Evolutionary conservation across 2,888 invertebrate genomes (phyloP), one percentile per base, ranked within the genome.

Genomic region (Sminthurinus aureus): DNA sequence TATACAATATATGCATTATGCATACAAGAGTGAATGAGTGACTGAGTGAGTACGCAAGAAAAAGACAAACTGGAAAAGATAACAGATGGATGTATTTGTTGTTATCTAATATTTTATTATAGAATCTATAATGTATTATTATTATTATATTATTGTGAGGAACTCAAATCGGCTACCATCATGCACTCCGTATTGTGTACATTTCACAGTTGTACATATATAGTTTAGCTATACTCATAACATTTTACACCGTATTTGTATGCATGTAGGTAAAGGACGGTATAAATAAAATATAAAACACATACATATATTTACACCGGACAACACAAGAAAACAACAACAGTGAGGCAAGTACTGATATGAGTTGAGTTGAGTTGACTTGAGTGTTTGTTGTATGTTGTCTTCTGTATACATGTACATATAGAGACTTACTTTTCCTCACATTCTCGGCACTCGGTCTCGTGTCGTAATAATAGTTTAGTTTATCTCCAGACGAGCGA

Each of bases 21-120:
- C 22, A 73, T 26, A 73, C 20, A 73, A 8, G 73, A 58, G 58
- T 58, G 20, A 74, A 38, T 74, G 24, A 38, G 26, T 38, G 73
- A 58, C 4, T 58, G 20, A 74, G 73, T 74, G 24, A 38, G 26
- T 38, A n/a, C 22, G 38, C 0, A 38, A 12, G 73, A 38, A 74
- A 75, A 77, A 77, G 77, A 77, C 77, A 77, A 77, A 58, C 77
- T 58, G 77, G 64, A 77, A 77, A 77, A 77, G 77, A 77, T 77
- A 77, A 77, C 77, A 77, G 77, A 77, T 76, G 76, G 76, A 76
- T 77, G 77, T 77, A 50, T 51, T 58, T 13, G 13, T 77, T 77
- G 58, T 77, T 64, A 52, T 58, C 58, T 38, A 24, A 24, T 12
- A 69, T 69, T 38, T 38, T 38, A 38, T 38, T 38, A 38, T 38